Conservation (phyloP, 2,797 vertebrate genomes). For the Potorous gilbertii region DNA sequence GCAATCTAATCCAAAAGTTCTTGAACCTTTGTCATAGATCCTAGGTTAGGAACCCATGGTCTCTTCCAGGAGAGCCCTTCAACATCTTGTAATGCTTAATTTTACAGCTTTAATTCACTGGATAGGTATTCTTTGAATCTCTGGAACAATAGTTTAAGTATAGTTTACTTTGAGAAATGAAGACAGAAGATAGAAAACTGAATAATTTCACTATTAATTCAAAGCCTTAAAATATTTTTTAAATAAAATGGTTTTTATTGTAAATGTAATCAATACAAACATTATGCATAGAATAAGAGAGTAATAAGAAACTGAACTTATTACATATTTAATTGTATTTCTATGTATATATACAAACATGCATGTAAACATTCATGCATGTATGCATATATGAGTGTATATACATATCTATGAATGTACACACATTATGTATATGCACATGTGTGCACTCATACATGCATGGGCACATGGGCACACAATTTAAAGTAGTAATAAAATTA, state of each 20-base stretch:
- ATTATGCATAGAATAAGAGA: not conserved
- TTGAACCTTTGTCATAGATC: not conserved
- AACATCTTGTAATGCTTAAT: constrained; percentile 55
- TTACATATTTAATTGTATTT: not conserved
- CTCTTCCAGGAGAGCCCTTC: not conserved
- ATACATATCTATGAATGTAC: not conserved
- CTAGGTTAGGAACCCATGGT: not conserved
- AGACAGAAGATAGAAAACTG: constrained; percentile 12
- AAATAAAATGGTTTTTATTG: not conserved
- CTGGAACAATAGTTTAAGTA: constrained; percentile 16
- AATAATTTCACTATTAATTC: constrained; percentile 24
- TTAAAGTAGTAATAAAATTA: no score
- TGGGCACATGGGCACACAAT: no score
- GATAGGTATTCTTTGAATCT: constrained; percentile 41
- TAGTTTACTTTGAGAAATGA: not conserved
- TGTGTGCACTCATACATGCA: no score
- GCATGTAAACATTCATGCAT: no score
- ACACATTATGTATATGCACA: not conserved
- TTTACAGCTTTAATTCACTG: constrained; percentile 42
- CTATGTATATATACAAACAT: not conserved
- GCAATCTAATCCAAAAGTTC: not conserved
- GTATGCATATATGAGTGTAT: not conserved
- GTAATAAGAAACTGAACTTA: not conserved
- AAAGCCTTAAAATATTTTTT: not conserved
- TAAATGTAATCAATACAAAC: not conserved